Evolutionary conservation across 2,113 vertebrate genomes (phyloP).

Genomic region (Tapirus terrestris): DNA sequence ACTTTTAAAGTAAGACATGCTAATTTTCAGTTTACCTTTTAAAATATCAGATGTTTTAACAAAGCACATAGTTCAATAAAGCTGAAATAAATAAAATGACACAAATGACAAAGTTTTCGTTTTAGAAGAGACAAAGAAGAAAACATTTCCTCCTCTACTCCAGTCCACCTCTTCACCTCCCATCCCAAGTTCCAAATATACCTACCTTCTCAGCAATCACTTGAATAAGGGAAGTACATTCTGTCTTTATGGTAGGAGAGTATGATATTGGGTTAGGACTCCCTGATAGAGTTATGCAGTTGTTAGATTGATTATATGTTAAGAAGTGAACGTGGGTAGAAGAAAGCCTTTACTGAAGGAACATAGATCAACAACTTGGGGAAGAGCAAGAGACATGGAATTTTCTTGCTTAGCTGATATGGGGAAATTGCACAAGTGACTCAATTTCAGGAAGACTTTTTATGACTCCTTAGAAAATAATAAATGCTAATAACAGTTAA

Average conservation of each 20-base stretch:
- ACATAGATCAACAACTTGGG: background rate
- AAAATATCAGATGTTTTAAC: background rate
- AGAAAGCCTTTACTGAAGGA: background rate
- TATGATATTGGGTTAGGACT: background rate
- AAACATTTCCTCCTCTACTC: background rate
- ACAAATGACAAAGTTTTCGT: background rate
- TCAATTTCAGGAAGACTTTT: background rate
- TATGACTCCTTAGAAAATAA: background rate
- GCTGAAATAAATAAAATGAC: constrained; percentile 14
- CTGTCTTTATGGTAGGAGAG: background rate
- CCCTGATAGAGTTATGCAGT: background rate
- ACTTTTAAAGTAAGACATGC: background rate
- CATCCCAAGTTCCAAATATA: background rate
- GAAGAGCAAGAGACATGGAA: background rate
- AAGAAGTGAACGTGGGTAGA: background rate
- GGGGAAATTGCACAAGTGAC: background rate
- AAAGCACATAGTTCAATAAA: background rate
- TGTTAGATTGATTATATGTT: background rate
- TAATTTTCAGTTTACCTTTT: constrained; percentile 1
- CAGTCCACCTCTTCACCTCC: background rate
- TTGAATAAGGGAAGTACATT: background rate
- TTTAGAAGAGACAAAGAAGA: background rate
- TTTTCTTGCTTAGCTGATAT: background rate
- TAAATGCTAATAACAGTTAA: background rate
- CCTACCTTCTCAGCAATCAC: background rate